Conservation (phyloP, 2,113 vertebrate genomes). For the Aspidoscelis tigris region DNA sequence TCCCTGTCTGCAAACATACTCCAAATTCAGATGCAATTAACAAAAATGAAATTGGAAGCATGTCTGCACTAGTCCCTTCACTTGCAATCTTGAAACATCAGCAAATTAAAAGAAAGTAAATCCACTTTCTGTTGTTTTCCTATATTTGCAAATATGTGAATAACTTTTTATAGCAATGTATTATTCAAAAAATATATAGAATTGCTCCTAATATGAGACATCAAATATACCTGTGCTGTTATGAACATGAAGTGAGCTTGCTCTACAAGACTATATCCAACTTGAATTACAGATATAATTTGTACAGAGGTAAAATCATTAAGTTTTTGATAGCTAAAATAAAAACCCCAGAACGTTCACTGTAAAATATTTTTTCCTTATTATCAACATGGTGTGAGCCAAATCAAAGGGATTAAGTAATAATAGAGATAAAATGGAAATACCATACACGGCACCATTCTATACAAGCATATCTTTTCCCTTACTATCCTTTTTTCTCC, state of each 20-base stretch:
- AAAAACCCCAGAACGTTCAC: background rate
- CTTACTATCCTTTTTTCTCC: too few relatives aligned
- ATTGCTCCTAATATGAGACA: too few relatives aligned
- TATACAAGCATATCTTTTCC: background rate
- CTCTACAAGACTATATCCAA: background rate
- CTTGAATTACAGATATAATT: background rate
- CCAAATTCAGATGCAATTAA: background rate
- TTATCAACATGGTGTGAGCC: background rate
- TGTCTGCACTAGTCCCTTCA: background rate
- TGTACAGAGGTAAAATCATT: background rate
- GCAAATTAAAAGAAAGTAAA: background rate
- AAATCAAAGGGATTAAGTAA: background rate
- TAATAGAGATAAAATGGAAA: slow-evolving; percentile 14
- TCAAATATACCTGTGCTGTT: too few relatives aligned
- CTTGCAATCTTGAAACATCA: background rate
- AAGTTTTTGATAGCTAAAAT: background rate
- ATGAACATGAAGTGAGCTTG: too few relatives aligned
- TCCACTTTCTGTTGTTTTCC: background rate
- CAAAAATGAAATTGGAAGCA: background rate
- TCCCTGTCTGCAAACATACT: background rate
- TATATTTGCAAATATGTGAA: too few relatives aligned
- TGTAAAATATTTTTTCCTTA: slow-evolving; percentile 10
- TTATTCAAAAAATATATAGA: background rate
- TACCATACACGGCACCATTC: background rate
- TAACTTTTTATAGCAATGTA: background rate